These are phyloP conservation scores for Macaca mulatta DNA, from an alignment of 2,113 vertebrate genomes.

Conservation along the genomic window DNA sequence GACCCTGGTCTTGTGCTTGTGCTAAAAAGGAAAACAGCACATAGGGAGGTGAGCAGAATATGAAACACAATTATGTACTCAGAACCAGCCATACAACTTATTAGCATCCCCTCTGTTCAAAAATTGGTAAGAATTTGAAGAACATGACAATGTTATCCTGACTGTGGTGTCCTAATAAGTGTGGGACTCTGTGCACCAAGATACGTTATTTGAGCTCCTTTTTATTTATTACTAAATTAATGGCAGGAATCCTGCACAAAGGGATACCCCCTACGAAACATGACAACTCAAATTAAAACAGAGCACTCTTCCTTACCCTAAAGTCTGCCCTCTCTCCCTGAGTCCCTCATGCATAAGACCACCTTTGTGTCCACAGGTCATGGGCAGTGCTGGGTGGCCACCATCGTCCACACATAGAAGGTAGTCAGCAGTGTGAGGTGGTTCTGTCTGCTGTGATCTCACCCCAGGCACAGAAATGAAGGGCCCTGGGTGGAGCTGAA, in stretches of 20 bases:
- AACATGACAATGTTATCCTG: neutral
- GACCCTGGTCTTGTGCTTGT: neutral
- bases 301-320: neutral
- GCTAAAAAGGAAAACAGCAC: neutral
- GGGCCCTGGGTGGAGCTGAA: neutral
- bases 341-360: accelerated
- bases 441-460: accelerated
- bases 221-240: neutral
- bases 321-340: too few relatives aligned
- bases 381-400: too few relatives aligned
- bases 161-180: neutral
- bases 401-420: neutral
- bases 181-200: neutral
- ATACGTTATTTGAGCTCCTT: accelerated
- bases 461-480: accelerated
- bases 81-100: neutral
- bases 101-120: neutral
- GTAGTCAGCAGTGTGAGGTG: accelerated
- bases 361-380: too few relatives aligned
- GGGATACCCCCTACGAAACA: too few relatives aligned
- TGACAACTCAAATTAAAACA: neutral
- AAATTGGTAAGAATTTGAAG: neutral
- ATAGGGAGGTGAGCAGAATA: neutral
- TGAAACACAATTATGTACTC: neutral
- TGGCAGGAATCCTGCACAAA: too few relatives aligned